Base-by-base conservation (phyloP, 2,888 invertebrate genomes). In the Kuschelorhynchus macadamiae region DNA sequence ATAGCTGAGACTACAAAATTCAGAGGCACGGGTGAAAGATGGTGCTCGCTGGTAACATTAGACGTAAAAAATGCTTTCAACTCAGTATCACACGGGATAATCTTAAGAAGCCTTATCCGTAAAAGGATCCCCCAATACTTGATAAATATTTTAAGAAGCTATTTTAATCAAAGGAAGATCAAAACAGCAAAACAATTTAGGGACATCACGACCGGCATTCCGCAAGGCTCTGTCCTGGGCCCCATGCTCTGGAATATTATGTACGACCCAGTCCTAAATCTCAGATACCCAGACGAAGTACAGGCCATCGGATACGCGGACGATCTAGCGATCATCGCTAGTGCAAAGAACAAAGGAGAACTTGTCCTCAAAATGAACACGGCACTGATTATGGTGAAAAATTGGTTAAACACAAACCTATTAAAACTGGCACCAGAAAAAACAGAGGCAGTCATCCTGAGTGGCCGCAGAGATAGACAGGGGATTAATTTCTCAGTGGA, bases 61-160 rank as follows among this genome's bases (percentile, higher is more conserved):
- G 62, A 66, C 16, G 53, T 65, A 1, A 41, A 53, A 16, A 52
- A 67, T 21, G 62, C 64, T 1, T 55, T 67, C 50, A 67, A 67
- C 9, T 18, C 53, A 9, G 63, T 55, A n/a, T 16, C 21, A 11
- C 49, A 49, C 41, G 1, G 1, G 5, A 2, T 18, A 20, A 67
- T 55, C 5, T 16, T 53, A n/a, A 9, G 11, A 14, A n/a, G 12
- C 5, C 41, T 41, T 41, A 5, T 7, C 7, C 41, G 14, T 5
- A 41, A 41, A 41, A 12, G 20, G 8, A 46, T 62, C 1, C 20
- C 5, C 7, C 7, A n/a, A 8, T 8, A 18, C 7, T 5, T 47
- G 17, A 7, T 9, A 12, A 47, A 12, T 8, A 17, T 47, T 5
- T 14, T 47, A 7, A 11, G 18, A 17, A 18, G 12, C 47, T 47